Conservation (phyloP, 2,888 invertebrate genomes). For the Muscina levida region DNA sequence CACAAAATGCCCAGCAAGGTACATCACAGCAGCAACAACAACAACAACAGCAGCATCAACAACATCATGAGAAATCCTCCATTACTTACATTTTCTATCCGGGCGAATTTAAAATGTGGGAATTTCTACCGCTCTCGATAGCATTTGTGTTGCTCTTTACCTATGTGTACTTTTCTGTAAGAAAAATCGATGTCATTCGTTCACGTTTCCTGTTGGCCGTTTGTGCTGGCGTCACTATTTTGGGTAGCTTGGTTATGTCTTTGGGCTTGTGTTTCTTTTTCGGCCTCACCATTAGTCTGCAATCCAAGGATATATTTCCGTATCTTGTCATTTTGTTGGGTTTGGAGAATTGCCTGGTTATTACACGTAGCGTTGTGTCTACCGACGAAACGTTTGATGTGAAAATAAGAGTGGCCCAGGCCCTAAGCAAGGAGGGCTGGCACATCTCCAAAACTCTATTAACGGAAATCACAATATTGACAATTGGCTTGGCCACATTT, state of each 20-base stretch:
- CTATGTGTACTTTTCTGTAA: slow-evolving; percentile 96
- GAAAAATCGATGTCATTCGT: slow-evolving; percentile 88
- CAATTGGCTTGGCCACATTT: slow-evolving; percentile 95
- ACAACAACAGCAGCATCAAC: slow-evolving; percentile 64
- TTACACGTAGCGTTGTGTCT: slow-evolving; percentile 95
- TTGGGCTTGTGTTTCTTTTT: slow-evolving; percentile 93
- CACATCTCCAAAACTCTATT: slow-evolving; percentile 97
- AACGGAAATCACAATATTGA: slow-evolving; percentile 94
- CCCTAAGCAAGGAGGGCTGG: slow-evolving; percentile 98
- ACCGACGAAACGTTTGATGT: slow-evolving; percentile 96
- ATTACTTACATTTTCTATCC: slow-evolving; percentile 90
- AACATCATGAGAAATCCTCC: slow-evolving; percentile 73
- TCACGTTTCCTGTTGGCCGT: slow-evolving; percentile 85
- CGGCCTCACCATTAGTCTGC: slow-evolving; percentile 89
- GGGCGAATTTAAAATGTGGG: slow-evolving; percentile 91
- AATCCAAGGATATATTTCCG: slow-evolving; percentile 95
- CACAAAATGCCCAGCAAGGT: slow-evolving; percentile 34
- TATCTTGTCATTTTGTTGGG: slow-evolving; percentile 97
- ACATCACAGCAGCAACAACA: slow-evolving; percentile 43
- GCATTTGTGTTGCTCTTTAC: slow-evolving; percentile 93
- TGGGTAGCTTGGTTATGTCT: slow-evolving; percentile 94
- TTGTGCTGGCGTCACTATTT: slow-evolving; percentile 92
- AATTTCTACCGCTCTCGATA: slow-evolving; percentile 90
- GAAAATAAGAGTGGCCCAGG: slow-evolving; percentile 96
- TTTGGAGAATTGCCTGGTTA: slow-evolving; percentile 93